These are phyloP conservation scores for Octomys mimax DNA, from an alignment of 2,797 vertebrate species.

Conservation along the genomic window DNA sequence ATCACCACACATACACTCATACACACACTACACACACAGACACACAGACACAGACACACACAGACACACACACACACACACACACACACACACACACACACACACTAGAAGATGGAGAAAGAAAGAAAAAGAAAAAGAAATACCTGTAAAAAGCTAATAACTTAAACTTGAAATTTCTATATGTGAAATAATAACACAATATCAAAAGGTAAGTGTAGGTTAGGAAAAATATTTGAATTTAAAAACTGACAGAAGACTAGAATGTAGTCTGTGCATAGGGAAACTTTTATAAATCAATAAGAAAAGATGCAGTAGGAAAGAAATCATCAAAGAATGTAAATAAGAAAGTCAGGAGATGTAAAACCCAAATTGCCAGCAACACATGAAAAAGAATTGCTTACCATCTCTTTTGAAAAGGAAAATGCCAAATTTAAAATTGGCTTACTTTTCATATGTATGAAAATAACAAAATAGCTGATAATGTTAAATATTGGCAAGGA, in stretches of 20 bases:
- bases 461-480: conserved; percentile 16
- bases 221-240: conserved; percentile 58
- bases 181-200: conserved; percentile 26
- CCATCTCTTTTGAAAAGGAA: conserved; percentile 1
- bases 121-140: too few species aligned
- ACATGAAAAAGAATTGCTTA: conserved; percentile 20
- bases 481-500: conserved; percentile 13
- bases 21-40: too few species aligned
- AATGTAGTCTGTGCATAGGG: neutral
- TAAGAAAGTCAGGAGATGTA: neutral
- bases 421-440: conserved; percentile 38
- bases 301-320: conserved; percentile 37
- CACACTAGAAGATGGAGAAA: too few species aligned
- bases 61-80: too few species aligned
- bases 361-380: neutral
- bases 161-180: conserved; percentile 43
- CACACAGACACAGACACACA: too few species aligned
- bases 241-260: conserved; percentile 29
- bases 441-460: conserved; percentile 32
- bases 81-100: too few species aligned
- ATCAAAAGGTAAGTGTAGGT: conserved; percentile 8
- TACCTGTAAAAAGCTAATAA: neutral
- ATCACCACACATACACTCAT: neutral
- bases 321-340: neutral
- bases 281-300: conserved; percentile 45